A percentile compares a stretch with the other conserved stretches of the same genome.
These are phyloP conservation scores for Pipa parva DNA, from an alignment of 2,113 vertebrate genomes.

Conservation along the genomic window DNA sequence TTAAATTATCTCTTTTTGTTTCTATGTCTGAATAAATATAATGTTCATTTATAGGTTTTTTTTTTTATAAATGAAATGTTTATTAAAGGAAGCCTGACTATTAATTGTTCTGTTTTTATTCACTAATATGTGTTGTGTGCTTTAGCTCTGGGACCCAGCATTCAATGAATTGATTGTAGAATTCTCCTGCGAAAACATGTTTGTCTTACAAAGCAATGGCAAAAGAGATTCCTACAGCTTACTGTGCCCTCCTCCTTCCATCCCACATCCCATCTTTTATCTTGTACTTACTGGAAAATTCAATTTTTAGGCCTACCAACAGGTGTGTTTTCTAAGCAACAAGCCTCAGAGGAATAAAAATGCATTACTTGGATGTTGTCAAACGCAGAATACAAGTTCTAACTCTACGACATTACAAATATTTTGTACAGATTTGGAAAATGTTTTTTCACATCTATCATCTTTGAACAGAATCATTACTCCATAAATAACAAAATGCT, in stretches of 20 bases:
- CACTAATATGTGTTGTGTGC: conserved; percentile 16
- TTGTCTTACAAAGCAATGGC: conserved; percentile 24
- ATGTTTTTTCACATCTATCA: background rate
- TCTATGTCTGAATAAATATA: too few relatives aligned
- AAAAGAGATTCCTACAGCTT: conserved; percentile 34
- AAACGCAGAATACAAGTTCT: background rate
- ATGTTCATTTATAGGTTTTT: too few relatives aligned
- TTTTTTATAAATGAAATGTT: too few relatives aligned
- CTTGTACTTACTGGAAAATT: conserved; percentile 35
- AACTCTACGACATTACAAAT: background rate
- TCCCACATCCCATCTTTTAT: conserved; percentile 38
- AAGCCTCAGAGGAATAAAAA: conserved; percentile 36
- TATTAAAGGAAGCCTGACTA: too few relatives aligned
- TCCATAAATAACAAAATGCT: too few relatives aligned
- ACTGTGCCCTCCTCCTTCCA: conserved; percentile 22
- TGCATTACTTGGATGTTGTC: conserved; percentile 18
- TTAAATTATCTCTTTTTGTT: too few relatives aligned
- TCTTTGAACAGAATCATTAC: background rate
- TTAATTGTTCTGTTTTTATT: conserved; percentile 10
- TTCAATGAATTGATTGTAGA: conserved; percentile 33
- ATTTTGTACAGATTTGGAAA: background rate
- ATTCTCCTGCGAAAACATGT: conserved; percentile 36
- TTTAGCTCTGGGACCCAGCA: background rate
- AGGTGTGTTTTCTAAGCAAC: conserved; percentile 33
- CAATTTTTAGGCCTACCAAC: conserved; percentile 34